Evolutionary conservation across 2,797 vertebrate species (phyloP).

Genomic region (Thalassophryne amazonica): DNA sequence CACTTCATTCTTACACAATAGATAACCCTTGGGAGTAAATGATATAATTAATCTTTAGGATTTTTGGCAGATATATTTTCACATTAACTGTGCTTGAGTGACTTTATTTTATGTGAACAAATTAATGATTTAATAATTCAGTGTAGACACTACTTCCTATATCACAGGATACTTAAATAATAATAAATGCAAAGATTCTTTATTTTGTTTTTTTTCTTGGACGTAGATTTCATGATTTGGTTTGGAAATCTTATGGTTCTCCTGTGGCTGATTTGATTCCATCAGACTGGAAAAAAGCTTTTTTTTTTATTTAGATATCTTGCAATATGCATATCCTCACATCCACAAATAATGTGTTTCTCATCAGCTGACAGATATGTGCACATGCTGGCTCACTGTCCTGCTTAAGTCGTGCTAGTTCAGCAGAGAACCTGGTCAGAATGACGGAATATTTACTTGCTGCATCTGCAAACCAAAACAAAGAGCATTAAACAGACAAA

Average conservation of each 20-base stretch:
- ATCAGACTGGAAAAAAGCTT: neutral
- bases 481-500: slow-evolving; percentile 7
- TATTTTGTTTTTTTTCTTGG: neutral
- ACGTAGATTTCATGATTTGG: slow-evolving; percentile 5
- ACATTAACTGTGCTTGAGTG: too few species aligned
- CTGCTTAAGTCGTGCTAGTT: neutral
- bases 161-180: too few species aligned
- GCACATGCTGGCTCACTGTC: slow-evolving; percentile 23
- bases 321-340: neutral
- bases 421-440: slow-evolving; percentile 1
- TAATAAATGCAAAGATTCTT: too few species aligned
- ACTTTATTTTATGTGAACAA: too few species aligned
- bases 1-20: too few species aligned
- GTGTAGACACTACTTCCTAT: too few species aligned
- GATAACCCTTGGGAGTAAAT: too few species aligned
- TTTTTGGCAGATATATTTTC: too few species aligned
- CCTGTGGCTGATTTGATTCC: neutral
- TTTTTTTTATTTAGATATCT: neutral
- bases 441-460: slow-evolving; percentile 28
- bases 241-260: neutral
- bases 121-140: too few species aligned
- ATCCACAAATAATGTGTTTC: slow-evolving; percentile 50
- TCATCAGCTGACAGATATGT: slow-evolving; percentile 42
- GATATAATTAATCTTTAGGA: too few species aligned
- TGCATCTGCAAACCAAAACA: slow-evolving; percentile 20